Evolutionary conservation across 2,888 invertebrate species (phyloP), one percentile per base, ranked within the genome.

Genomic region (Drosophila monieri): DNA sequence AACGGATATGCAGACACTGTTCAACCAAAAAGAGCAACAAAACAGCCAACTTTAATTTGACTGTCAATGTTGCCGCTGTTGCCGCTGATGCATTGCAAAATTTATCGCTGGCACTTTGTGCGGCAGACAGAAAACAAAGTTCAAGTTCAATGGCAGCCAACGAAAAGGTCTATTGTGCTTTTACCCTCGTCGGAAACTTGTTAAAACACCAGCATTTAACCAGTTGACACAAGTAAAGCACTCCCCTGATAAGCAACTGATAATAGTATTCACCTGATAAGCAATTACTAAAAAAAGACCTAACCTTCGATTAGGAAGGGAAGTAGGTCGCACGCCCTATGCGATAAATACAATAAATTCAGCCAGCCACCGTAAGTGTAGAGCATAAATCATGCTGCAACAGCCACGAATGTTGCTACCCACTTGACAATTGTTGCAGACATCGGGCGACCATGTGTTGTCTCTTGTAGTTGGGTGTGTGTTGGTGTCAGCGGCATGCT

Each of bases 111-210:
- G 77, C 77, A 74, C 57, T 76, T 79, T 67, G 27, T 27, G 27
- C 9, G 9, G 69, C 79, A 74, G 79, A 73, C 72, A 68, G 32
- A 58, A 39, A 60, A 47, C 71, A 76, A 77, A 78, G 78, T 84
- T 89, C 88, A 89, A 89, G 89, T 89, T 89, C 89, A 89, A 89
- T 86, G 89, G 80, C 88, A 80, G 60, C 51, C 48, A 6, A 37
- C 43, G 39, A 35, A 51, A 15, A 30, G 27, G 51, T 30, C 30
- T 35, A 35, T 9, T 23, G 3, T 30, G 15, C 2, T 30, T n/a
- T 14, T 21, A 18, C 3, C 15, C 48, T 6, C n/a, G 5, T n/a
- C 9, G 30, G 14, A 21, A 49, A 32, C 48, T 14, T 30, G 18
- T 25, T 41, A 23, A 15, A 35, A 37, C 64, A 35, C 14, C 8